phyloP scores from a whole-genome alignment of 2,888 invertebrate species.

The Sphecodes monilicornis region DNA sequence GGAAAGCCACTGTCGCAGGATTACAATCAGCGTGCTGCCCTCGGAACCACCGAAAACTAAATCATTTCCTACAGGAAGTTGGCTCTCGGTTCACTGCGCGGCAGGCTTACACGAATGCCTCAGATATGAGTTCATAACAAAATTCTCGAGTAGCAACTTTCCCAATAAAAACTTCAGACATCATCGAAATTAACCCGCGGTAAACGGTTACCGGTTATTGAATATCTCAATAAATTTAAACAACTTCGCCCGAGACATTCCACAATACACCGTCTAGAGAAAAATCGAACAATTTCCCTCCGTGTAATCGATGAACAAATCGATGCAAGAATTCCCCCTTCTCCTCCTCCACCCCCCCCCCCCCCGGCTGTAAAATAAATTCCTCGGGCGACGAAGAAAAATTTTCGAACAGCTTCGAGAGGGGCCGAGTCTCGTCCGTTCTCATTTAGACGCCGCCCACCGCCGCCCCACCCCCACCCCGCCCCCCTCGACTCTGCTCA shows the following conservation, averaged over 20 bases:
- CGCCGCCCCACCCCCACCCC: not conserved
- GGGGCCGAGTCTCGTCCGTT: not conserved
- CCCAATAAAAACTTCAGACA: slow-evolving; percentile 59
- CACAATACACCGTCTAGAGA: not conserved
- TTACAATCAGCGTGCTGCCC: not conserved
- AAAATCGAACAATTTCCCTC: not conserved
- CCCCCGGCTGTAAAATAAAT: too few species aligned
- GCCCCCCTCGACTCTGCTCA: not conserved
- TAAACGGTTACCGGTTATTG: slow-evolving; percentile 49
- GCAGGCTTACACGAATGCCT: slow-evolving; percentile 50
- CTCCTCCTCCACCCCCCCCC: too few species aligned
- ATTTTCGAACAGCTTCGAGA: not conserved
- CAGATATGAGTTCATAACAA: slow-evolving; percentile 58
- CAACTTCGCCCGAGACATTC: not conserved
- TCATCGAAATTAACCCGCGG: slow-evolving; percentile 48
- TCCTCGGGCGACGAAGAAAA: not conserved
- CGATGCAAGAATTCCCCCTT: not conserved
- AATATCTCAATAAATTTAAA: slow-evolving; percentile 36
- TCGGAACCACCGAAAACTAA: slow-evolving; percentile 29
- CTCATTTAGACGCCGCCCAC: slow-evolving; percentile 6
- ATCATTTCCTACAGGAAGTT: slow-evolving; percentile 43
- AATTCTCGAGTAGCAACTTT: slow-evolving; percentile 57
- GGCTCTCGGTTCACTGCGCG: slow-evolving; percentile 30
- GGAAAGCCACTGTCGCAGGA: too few species aligned
- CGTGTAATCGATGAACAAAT: not conserved